Conservation (phyloP, 2,888 invertebrate genomes). For the Drosophila cognata region DNA sequence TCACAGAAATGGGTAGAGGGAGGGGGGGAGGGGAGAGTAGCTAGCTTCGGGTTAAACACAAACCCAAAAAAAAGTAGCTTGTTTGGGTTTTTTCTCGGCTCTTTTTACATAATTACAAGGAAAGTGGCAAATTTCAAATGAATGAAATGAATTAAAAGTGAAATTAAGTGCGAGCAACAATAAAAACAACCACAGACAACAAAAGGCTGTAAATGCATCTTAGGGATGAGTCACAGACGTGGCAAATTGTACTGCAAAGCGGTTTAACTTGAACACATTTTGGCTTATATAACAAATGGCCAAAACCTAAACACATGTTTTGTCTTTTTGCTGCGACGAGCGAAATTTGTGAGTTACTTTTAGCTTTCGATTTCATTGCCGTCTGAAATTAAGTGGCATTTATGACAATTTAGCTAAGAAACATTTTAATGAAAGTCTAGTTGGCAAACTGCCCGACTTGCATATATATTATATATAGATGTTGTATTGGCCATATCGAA, state of each 20-base stretch:
- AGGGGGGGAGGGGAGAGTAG: neutral
- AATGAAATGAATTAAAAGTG: slow-evolving; percentile 65
- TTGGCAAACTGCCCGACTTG: slow-evolving; percentile 46
- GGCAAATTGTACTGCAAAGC: slow-evolving; percentile 26
- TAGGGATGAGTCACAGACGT: slow-evolving; percentile 47
- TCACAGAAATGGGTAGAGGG: neutral
- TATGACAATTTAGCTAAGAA: slow-evolving; percentile 10
- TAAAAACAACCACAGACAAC: neutral
- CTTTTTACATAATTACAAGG: slow-evolving; percentile 42
- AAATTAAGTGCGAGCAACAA: slow-evolving; percentile 47
- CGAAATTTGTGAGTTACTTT: slow-evolving; percentile 6
- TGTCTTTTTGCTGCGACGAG: neutral
- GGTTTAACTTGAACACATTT: slow-evolving; percentile 28
- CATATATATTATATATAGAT: neutral
- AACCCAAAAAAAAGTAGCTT: slow-evolving; percentile 8
- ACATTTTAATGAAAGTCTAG: slow-evolving; percentile 8
- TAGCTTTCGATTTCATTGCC: slow-evolving; percentile 28
- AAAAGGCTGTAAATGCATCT: slow-evolving; percentile 31
- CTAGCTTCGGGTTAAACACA: slow-evolving; percentile 8
- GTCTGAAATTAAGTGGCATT: slow-evolving; percentile 16
- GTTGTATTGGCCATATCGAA: slow-evolving; percentile 17
- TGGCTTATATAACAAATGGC: slow-evolving; percentile 40
- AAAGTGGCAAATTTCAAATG: slow-evolving; percentile 57
- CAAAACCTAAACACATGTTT: slow-evolving; percentile 16
- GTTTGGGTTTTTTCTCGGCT: slow-evolving; percentile 13